Evolutionary conservation across 2,888 invertebrate species (phyloP), one percentile per base, ranked within the genome.

Genomic region (Litoditis marina): DNA sequence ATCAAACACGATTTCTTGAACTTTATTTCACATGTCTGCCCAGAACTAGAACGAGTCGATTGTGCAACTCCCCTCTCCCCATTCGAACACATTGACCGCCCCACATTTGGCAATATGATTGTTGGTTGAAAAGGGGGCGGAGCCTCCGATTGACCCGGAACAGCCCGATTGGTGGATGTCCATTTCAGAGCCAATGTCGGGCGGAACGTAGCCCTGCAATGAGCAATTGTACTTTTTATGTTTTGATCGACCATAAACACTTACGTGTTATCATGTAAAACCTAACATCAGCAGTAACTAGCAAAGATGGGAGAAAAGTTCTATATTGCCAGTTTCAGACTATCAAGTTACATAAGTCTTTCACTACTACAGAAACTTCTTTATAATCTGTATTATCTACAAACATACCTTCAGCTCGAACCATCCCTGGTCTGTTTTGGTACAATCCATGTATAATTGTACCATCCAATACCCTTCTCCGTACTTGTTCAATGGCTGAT

Each of bases 71-170:
- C n/a, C n/a, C n/a, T n/a, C n/a, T n/a, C n/a, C n/a, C 70, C 81
- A 84, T 32, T 79, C 74, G 70, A 83, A 85, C 2, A 84, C 83
- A 68, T 84, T 85, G 34, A 84, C 71, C 60, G 77, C 78, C 30
- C 85, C 85, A 70, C 85, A 85, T 55, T 80, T 75, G 13, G 82
- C 85, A 65, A 84, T 73, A 73, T 85, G 85, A 71, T 85, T 84
- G 50, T 68, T 70, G 25, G 80, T 75, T 8, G 60, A 73, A 60
- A 79, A 75, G 11, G 83, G 82, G 16, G 77, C 68, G 6, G 53
- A 53, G 16, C 80, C 80, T 22, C 81, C 82, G 8, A 70, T 70
- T 2, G 72, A 51, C 5, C 84, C 84, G 2, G 71, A 68, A 65
- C 84, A 84, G 0, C 64, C 51, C 11, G 62, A 55, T 51, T 76